Base-by-base conservation (phyloP, 2,113 vertebrate species). In the Bubo blakistoni region DNA sequence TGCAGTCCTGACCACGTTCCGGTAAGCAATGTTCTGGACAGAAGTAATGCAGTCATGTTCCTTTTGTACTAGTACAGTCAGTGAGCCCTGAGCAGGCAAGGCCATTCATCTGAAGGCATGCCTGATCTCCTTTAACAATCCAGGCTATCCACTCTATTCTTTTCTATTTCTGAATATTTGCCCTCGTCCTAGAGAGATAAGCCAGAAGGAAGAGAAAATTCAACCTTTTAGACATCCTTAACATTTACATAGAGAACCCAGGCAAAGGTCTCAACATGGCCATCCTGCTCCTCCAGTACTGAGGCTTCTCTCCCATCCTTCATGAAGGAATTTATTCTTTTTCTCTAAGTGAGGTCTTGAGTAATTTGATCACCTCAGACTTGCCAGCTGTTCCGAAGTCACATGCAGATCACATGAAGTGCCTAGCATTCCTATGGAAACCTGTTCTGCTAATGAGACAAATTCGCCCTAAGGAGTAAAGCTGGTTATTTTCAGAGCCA, bases 321-420 rank as follows among this genome's bases (percentile, higher is more conserved):
- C 49, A 81, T 71, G 38, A 67, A 58, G 36, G 32, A 79, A 76
- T 69, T 63, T 52, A 17, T 79, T 86, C 36, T 79, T 80, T 94
- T 88, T 65, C 58, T 83, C 0, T 47, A 72, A 54, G 42, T 7
- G 8, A 83, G 27, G 14, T 47, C 62, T 62, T 65, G 49, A 36
- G 88, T 83, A 92, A 96, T 86, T 66, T 30, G 58, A 97, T 92
- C 58, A 70, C 59, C 62, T 90, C 74, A 44, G 46, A n/a, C 58
- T 61, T 66, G 52, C 59, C 94, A 96, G 91, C 91, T 97, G 91
- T 86, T 83, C 61, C 65, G 46, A 84, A 84, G 69, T 86, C 93
- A 92, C 52, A 52, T 52, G 77, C 76, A 77, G 78, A 78, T 92
- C 69, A 82, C 24, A 82, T 59, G 38, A 91, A 79, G 42, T 22